phyloP scores from a whole-genome alignment of 2,113 vertebrate genomes.

The Vireo altiloquus region DNA sequence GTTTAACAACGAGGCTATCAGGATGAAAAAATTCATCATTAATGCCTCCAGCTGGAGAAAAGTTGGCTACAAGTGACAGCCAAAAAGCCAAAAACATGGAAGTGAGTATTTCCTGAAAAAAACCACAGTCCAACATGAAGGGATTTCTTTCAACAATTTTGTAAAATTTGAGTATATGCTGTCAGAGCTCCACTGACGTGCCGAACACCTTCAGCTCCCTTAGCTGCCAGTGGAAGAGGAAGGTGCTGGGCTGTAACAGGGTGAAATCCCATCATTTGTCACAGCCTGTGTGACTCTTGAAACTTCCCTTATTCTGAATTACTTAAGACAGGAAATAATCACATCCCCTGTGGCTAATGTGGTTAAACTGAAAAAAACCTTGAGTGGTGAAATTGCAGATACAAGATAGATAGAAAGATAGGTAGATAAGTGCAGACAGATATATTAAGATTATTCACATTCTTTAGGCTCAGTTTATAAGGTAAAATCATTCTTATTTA shows the following conservation, averaged over 20 bases:
- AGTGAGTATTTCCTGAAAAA: neutral
- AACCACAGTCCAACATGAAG: neutral
- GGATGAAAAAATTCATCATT: neutral
- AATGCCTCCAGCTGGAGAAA: neutral
- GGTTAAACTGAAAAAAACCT: slow-evolving; percentile 32
- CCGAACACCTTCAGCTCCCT: neutral
- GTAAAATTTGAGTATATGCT: neutral
- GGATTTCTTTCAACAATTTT: neutral
- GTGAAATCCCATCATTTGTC: neutral
- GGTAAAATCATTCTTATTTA: neutral
- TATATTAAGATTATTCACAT: neutral
- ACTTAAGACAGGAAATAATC: slow-evolving; percentile 56
- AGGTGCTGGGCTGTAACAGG: neutral
- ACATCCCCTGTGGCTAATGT: slow-evolving; percentile 16
- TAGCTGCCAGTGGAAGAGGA: neutral
- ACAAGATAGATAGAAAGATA: neutral
- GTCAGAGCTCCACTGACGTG: neutral
- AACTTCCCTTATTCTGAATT: slow-evolving; percentile 37
- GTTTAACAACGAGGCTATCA: neutral
- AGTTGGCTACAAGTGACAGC: neutral
- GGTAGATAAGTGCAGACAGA: neutral
- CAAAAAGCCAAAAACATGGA: neutral
- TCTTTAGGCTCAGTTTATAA: neutral
- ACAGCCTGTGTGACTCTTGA: neutral
- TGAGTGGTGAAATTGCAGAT: neutral